A percentile compares a stretch with the other conserved stretches of the same genome.
Conservation (phyloP, 2,797 vertebrate genomes). For the Pitangus sulphuratus region DNA sequence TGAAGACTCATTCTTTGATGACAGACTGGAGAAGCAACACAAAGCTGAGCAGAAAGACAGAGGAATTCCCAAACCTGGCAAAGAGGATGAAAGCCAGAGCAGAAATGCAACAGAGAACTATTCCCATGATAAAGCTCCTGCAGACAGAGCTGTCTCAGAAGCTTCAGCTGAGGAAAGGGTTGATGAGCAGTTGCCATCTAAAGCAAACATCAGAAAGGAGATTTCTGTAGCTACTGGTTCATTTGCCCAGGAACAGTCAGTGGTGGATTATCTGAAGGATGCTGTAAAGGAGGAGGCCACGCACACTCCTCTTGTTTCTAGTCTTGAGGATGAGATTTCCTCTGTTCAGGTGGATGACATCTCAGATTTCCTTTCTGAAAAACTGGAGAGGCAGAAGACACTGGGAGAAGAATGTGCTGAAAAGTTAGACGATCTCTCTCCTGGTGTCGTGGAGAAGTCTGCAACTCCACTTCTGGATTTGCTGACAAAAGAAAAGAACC, state of each 20-base stretch:
- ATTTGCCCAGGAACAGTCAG: conserved; percentile 34
- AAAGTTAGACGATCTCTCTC: conserved; percentile 61
- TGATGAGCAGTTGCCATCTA: conserved; percentile 11
- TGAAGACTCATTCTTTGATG: conserved; percentile 82
- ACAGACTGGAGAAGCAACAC: conserved; percentile 55
- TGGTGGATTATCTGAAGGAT: conserved; percentile 56
- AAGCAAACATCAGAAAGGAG: conserved; percentile 11
- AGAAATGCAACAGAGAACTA: conserved; percentile 32
- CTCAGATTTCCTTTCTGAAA: conserved; percentile 70
- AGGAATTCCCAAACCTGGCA: conserved; percentile 29
- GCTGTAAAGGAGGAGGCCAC: conserved; percentile 41
- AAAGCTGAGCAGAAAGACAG: conserved; percentile 57
- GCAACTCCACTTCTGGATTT: conserved; percentile 81
- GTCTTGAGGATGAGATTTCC: conserved; percentile 31
- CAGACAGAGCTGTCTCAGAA: conserved; percentile 9
- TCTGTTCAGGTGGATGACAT: conserved; percentile 12
- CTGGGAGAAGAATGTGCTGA: conserved; percentile 62
- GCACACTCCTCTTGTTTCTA: conserved; percentile 29
- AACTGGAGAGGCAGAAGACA: conserved; percentile 65
- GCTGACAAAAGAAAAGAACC: conserved; percentile 77
- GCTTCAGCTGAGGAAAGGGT: conserved; percentile 31
- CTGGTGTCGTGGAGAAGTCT: conserved; percentile 43
- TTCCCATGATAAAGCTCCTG: conserved; percentile 58
- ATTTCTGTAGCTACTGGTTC: background rate
- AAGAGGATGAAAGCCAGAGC: conserved; percentile 28